Evolutionary conservation across 2,888 invertebrate species (phyloP), one percentile per base, ranked within the genome.

Genomic region (Neelides folsomi): DNA sequence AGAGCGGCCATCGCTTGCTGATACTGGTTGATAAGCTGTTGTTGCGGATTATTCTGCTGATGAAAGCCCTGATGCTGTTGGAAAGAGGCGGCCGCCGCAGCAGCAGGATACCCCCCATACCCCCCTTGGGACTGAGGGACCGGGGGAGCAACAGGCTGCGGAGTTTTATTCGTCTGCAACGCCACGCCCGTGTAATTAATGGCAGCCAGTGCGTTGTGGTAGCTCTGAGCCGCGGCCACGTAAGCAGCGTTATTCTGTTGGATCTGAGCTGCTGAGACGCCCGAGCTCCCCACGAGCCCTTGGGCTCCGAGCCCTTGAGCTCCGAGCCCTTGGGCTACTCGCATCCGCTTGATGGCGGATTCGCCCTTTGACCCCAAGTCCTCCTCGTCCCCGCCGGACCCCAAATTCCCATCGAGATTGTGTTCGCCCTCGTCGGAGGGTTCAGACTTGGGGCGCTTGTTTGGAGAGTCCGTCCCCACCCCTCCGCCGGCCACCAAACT

Each of bases 171-270:
- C 49, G 62, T 59, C 68, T 82, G 82, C 44, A 83, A 71, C 2
- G 82, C 76, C 46, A 82, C 78, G 34, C 82, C 82, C 9, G 82
- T 80, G 67, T 82, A 82, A 66, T 77, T 79, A 34, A 80, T 71
- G 1, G 80, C 79, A 54, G 78, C 77, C 38, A 80, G 69, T 15
- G 77, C 76, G 63, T 72, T 76, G 57, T 61, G 62, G 50, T 64
- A 64, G 53, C 53, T 60, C 57, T 60, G 64, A 49, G 62, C 61
- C 44, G 62, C 62, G 53, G 60, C 60, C 52, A 60, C 61, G 50
- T 64, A 64, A 54, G 62, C 64, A 53, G 64, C 62, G 56, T 64
- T 64, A 55, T 62, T 64, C 51, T 64, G 64, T 44, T 49, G 42
- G 27, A 54, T 42, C 40, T 54, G 54, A 18, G 48, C 47, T 15